These are phyloP conservation scores for Drosophila miranda DNA, from an alignment of 1,140 invertebrate genomes.

Conservation along the genomic window DNA sequence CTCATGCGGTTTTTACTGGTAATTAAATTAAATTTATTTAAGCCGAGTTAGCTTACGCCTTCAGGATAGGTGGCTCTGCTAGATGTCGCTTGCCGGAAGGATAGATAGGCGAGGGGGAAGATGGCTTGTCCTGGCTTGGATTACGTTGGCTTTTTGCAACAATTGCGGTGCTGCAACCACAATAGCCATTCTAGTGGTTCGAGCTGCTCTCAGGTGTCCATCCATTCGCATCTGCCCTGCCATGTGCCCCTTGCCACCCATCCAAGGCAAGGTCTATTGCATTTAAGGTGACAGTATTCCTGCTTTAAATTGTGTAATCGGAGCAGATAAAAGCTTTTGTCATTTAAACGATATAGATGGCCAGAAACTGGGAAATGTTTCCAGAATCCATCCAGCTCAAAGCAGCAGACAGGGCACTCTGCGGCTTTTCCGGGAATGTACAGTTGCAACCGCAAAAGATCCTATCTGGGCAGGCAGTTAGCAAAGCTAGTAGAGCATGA, in stretches of 20 bases:
- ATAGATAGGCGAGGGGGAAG: background rate
- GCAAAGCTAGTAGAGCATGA: too few species aligned
- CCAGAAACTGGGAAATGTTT: background rate
- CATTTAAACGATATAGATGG: slow-evolving; percentile 37
- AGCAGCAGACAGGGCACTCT: too few species aligned
- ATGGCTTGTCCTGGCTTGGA: slow-evolving; percentile 50
- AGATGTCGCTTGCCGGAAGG: background rate
- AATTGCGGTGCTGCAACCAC: slow-evolving; percentile 75
- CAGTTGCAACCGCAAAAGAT: background rate
- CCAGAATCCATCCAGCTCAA: background rate
- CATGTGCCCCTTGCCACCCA: background rate
- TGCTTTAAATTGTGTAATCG: slow-evolving; percentile 76
- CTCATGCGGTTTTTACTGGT: slow-evolving; percentile 81
- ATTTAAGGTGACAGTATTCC: slow-evolving; percentile 76
- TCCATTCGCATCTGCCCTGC: slow-evolving; percentile 20
- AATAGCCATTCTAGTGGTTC: slow-evolving; percentile 52
- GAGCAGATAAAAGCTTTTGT: slow-evolving; percentile 75
- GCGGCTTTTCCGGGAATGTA: background rate
- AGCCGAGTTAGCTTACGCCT: slow-evolving; percentile 69
- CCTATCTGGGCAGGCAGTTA: too few species aligned
- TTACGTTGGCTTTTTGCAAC: slow-evolving; percentile 76
- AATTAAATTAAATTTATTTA: slow-evolving; percentile 82
- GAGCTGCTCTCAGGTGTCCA: slow-evolving; percentile 66
- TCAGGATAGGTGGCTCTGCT: background rate
- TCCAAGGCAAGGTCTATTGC: slow-evolving; percentile 38